Percentiles rank a stretch among this genome's conserved stretches.
Evolutionary conservation across 2,797 vertebrate species (phyloP).

Genomic region (Microhierax caerulescens): DNA sequence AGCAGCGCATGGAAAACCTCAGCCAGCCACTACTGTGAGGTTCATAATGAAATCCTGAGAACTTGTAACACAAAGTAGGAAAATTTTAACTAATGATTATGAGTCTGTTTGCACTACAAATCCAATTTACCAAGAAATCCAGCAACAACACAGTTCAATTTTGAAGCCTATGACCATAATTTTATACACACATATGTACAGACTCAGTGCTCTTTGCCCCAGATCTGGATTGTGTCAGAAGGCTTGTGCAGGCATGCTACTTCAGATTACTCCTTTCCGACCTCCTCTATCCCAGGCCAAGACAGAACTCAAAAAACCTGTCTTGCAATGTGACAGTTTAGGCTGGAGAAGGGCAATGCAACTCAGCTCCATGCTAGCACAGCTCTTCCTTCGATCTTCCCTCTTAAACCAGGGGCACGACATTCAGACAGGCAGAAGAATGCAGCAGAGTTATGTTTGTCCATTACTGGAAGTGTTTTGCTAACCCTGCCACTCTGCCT

Average conservation of each 20-base stretch:
- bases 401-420: neutral
- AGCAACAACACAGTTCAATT: neutral
- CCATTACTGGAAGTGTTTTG: neutral
- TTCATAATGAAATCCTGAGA: neutral
- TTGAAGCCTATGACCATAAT: neutral
- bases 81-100: neutral
- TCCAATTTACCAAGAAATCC: neutral
- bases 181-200: neutral
- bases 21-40: neutral
- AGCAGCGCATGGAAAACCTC: neutral
- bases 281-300: neutral
- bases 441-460: neutral
- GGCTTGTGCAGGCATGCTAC: neutral
- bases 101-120: neutral
- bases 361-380: neutral
- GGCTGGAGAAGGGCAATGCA: neutral
- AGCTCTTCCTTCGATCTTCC: neutral
- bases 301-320: neutral
- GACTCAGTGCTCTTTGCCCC: neutral
- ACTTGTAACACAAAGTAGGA: neutral
- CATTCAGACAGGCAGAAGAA: neutral
- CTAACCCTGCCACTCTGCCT: neutral
- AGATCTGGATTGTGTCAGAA: neutral
- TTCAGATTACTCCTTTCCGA: neutral
- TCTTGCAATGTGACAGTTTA: neutral